A percentile compares a stretch with the other conserved stretches of the same genome.
Evolutionary conservation across 2,888 invertebrate genomes (phyloP).

Genomic region (Stenoptilia bipunctidactyla): DNA sequence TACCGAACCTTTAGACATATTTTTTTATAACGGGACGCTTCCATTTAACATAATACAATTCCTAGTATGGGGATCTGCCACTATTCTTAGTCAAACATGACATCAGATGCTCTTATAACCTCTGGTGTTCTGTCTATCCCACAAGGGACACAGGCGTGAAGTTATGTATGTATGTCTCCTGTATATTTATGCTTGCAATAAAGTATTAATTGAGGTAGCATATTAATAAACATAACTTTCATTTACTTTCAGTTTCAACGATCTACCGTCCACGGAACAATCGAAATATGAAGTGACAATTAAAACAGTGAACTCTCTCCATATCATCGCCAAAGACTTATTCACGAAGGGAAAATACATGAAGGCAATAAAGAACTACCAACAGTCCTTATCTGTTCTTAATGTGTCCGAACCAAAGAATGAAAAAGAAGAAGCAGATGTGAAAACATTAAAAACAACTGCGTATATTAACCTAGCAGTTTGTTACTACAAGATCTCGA

Average conservation of each 20-base stretch:
- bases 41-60: too few relatives aligned
- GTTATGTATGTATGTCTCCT: too few relatives aligned
- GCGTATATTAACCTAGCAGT: conserved; percentile 45
- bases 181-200: too few relatives aligned
- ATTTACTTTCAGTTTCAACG: conserved; percentile 39
- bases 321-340: conserved; percentile 33
- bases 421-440: conserved; percentile 24
- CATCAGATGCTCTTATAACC: too few relatives aligned
- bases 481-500: conserved; percentile 45
- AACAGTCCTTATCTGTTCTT: conserved; percentile 38
- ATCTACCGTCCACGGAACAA: conserved; percentile 43
- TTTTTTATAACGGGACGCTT: too few relatives aligned
- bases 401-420: conserved; percentile 30
- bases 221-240: conserved; percentile 3
- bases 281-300: conserved; percentile 36
- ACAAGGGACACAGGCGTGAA: too few relatives aligned
- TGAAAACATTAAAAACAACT: conserved; percentile 35
- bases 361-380: conserved; percentile 39
- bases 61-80: too few relatives aligned
- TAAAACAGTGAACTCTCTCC: conserved; percentile 38
- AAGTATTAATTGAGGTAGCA: too few relatives aligned
- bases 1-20: too few relatives aligned
- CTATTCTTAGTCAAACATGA: too few relatives aligned
- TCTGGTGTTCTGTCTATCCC: too few relatives aligned
- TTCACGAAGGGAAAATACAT: conserved; percentile 32